These are phyloP conservation scores for Synergus gifuensis DNA, from an alignment of 2,888 invertebrate species.

Conservation along the genomic window DNA sequence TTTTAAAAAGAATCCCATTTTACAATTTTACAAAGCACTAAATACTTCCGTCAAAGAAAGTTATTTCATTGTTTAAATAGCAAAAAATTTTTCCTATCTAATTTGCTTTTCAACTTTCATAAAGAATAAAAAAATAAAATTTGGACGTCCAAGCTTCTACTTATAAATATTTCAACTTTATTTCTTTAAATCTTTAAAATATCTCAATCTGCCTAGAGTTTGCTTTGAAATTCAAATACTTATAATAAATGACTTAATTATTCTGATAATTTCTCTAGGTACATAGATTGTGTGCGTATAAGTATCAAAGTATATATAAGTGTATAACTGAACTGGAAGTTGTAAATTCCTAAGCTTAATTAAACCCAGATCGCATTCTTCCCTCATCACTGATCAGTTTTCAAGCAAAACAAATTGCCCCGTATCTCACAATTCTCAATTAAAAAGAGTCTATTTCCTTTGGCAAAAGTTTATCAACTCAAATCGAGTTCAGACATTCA, in stretches of 20 bases:
- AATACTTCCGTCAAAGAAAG: background rate
- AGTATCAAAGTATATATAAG: background rate
- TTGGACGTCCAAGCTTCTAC: background rate
- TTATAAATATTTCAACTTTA: background rate
- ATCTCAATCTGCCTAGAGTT: too few relatives aligned
- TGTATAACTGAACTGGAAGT: background rate
- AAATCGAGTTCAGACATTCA: slow-evolving; percentile 39
- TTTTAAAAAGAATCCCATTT: slow-evolving; percentile 1
- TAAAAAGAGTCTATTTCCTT: slow-evolving; percentile 27
- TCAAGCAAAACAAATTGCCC: slow-evolving; percentile 13
- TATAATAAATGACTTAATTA: background rate
- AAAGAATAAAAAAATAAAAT: background rate
- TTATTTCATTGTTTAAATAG: background rate
- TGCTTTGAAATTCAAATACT: too few relatives aligned
- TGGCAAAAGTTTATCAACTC: slow-evolving; percentile 29
- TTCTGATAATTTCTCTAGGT: background rate
- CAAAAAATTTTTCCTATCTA: background rate
- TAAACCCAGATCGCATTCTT: slow-evolving; percentile 24
- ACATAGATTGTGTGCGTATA: background rate
- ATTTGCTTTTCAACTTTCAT: background rate
- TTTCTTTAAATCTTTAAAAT: background rate
- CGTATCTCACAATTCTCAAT: slow-evolving; percentile 17
- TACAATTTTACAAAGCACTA: background rate
- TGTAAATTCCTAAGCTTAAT: slow-evolving; percentile 35
- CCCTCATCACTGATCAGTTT: background rate